These are phyloP conservation scores for Drosophila albomicans DNA, from an alignment of 1,140 invertebrate genomes.

Conservation along the genomic window DNA sequence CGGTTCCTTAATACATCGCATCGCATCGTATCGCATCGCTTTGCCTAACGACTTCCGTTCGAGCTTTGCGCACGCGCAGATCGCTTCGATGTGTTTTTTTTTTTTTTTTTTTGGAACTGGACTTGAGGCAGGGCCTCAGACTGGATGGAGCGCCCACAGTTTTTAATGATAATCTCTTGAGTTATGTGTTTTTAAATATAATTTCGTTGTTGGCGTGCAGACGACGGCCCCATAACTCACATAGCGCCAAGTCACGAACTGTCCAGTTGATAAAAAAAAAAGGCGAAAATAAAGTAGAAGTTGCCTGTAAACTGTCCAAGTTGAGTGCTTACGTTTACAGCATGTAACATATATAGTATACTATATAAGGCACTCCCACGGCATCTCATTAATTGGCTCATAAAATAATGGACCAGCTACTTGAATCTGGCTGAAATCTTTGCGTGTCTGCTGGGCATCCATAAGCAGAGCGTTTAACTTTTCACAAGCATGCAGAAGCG, in stretches of 20 bases:
- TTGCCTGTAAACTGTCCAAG: conserved; percentile 29
- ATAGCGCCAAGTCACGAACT: conserved; percentile 82
- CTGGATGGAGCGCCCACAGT: conserved; percentile 64
- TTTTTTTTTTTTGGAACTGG: conserved; percentile 21
- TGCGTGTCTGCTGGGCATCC: conserved; percentile 67
- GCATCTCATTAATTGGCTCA: conserved; percentile 73
- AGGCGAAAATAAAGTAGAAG: background rate
- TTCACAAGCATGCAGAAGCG: conserved; percentile 63
- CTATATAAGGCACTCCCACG: conserved; percentile 65
- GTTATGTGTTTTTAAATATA: conserved; percentile 85
- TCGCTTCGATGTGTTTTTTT: conserved; percentile 25
- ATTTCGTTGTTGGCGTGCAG: conserved; percentile 83
- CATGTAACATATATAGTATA: conserved; percentile 14
- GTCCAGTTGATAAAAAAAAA: conserved; percentile 42
- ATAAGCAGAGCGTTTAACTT: conserved; percentile 75
- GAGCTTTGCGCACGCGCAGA: conserved; percentile 76
- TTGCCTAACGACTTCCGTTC: conserved; percentile 79
- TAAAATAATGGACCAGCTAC: conserved; percentile 65
- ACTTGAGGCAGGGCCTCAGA: conserved; percentile 4
- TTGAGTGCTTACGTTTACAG: conserved; percentile 24
- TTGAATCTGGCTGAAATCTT: conserved; percentile 19
- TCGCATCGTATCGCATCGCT: conserved; percentile 53
- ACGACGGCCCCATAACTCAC: conserved; percentile 76
- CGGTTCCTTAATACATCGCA: conserved; percentile 58
- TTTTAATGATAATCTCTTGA: conserved; percentile 85